Evolutionary conservation across 2,888 invertebrate genomes (phyloP), one percentile per base, ranked within the genome.

Genomic region (Chydorus sphaericus): DNA sequence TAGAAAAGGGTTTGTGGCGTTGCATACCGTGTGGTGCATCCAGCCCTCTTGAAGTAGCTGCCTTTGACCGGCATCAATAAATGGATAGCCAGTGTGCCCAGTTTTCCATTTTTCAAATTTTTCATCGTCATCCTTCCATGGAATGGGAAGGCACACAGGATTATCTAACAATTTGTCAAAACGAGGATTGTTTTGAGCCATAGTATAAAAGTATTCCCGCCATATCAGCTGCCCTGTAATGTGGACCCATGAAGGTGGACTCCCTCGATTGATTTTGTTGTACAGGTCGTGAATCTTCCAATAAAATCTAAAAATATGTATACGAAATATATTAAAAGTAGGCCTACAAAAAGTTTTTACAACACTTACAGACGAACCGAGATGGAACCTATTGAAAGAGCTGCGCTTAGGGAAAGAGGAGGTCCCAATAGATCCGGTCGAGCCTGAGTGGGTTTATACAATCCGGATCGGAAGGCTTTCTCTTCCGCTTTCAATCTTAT

Each of bases 131-230:
- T 70, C 68, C 56, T 74, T 75, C 84, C 84, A 84, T 0, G 79
- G 78, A 57, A 85, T 83, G 61, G 76, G 77, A 59, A 84, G 69
- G 62, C 84, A 85, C 56, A 84, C 83, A 1, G 80, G 81, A 67
- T 85, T 85, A 57, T 71, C 73, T 20, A 74, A 72, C 78, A 84
- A 82, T 64, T 78, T 77, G 3, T 77, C 81, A 64, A 80, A 84
- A 62, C 78, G 72, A 0, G 77, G 76, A 67, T 84, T 84, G 64
- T 80, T 79, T 16, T 82, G 79, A 36, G 82, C 82, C 83, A 84
- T 83, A 31, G 82, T 81, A 68, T 85, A 84, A 69, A 84, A 84
- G 63, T 82, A 84, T 65, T 84, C 83, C 30, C 83, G 74, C 84
- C 84, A 84, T 37, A 83, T 79, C 31, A 84, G 67, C 64, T 84